Evolutionary conservation across 2,797 vertebrate genomes (phyloP).

Genomic region (Phoebastria nigripes): DNA sequence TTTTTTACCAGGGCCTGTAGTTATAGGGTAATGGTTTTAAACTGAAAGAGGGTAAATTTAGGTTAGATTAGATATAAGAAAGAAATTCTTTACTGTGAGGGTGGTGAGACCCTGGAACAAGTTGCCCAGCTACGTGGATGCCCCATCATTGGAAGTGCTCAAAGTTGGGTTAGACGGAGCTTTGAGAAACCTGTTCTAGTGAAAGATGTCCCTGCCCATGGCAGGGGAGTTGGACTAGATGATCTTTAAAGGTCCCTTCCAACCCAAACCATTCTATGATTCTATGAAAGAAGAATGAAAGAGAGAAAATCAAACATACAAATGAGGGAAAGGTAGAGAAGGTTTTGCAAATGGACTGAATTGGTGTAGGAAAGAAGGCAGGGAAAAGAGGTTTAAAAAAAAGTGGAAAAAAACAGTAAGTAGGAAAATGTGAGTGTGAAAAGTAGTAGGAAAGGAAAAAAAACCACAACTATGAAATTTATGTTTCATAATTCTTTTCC

Average conservation of each 20-base stretch:
- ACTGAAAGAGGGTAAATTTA: fast-evolving
- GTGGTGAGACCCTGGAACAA: neutral
- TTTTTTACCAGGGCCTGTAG: neutral
- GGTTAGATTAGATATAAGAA: neutral
- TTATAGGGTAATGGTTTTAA: neutral
- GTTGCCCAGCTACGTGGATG: neutral
- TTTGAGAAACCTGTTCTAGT: neutral
- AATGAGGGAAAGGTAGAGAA: neutral
- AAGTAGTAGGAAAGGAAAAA: neutral
- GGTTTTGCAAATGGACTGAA: neutral
- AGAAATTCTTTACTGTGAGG: neutral
- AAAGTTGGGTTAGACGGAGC: neutral
- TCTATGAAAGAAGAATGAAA: neutral
- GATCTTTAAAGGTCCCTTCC: neutral
- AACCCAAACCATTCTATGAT: neutral
- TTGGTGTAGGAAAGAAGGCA: neutral
- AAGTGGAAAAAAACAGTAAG: neutral
- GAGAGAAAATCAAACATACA: neutral
- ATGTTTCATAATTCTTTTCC: neutral
- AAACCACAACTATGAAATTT: neutral
- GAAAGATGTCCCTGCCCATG: neutral
- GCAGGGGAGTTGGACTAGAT: fast-evolving
- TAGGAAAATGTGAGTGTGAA: neutral
- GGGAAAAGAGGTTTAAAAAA: neutral
- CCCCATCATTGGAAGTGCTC: neutral